Base-by-base conservation (phyloP, 2,797 vertebrate species). In the Synanceia verrucosa region DNA sequence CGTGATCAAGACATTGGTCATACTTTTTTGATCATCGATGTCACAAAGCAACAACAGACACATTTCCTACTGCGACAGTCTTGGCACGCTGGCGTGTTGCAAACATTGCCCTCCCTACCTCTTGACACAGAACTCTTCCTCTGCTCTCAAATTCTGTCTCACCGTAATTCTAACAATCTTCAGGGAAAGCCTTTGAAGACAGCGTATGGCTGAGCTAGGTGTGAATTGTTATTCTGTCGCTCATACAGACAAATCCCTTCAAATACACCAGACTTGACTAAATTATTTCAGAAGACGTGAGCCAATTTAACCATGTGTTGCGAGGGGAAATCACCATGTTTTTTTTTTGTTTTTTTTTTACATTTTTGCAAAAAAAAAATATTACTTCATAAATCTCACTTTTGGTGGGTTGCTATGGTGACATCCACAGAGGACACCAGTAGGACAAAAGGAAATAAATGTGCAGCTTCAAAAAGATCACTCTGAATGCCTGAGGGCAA, bases 211-310 rank as follows among this genome's bases (percentile, higher is more conserved):
- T 69, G 75, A 81, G 84, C 72, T 53, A 68, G 73, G 67, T 79
- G 82, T 60, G 64, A 87, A 82, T 74, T 88, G 83, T 86, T 82
- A 79, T 84, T 87, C 74, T 81, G 84, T 81, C 41, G 7, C 84
- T 86, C 87, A 86, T 34, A 82, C 59, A 78, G 78, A 82, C 78
- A 88, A 85, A 90, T 90, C 80, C 80, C 65, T 85, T 68, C 79
- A 83, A 81, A 82, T 81, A 65, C 76, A 81, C 64, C 67, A 77
- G 84, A 86, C 60, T 59, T 67, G 70, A 80, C 73, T 72, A 80
- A 81, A 87, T 86, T 88, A 84, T 85, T 83, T 82, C 70, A 48
- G 78, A 82, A 82, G 78, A 86, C 72, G 76, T 55, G 62, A 88
- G 70, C 51, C 70, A 81, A 52, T 87, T 83, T 75, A 75, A 86